Percentiles rank a stretch among this genome's conserved stretches.
phyloP scores from a whole-genome alignment of 2,797 vertebrate genomes.

The Tauraco hartlaubi region DNA sequence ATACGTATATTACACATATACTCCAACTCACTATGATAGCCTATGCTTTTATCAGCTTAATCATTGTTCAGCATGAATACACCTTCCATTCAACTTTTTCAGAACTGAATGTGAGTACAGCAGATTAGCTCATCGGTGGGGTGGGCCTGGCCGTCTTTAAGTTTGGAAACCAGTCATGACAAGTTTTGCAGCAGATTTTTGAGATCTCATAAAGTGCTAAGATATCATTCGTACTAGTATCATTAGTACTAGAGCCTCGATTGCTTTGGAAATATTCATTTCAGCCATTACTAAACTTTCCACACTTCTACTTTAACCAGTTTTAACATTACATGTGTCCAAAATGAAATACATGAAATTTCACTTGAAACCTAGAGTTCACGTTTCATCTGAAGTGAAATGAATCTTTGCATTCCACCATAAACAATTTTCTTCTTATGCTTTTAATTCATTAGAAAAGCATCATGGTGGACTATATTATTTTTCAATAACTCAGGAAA shows the following conservation, averaged over 20 bases:
- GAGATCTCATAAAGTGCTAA: neutral
- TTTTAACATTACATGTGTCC: neutral
- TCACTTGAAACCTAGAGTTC: neutral
- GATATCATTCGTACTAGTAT: neutral
- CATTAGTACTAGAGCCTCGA: neutral
- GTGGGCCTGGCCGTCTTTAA: neutral
- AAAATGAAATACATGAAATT: neutral
- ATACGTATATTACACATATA: neutral
- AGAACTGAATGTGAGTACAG: neutral
- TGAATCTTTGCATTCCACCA: neutral
- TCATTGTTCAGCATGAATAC: neutral
- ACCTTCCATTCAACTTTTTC: neutral
- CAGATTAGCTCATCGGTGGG: neutral
- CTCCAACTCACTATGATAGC: neutral
- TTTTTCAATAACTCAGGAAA: neutral
- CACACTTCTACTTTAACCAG: neutral
- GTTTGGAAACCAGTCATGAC: neutral
- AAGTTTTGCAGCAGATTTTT: neutral
- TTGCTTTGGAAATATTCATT: neutral
- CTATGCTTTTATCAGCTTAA: neutral
- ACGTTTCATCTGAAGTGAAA: neutral
- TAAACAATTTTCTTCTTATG: neutral
- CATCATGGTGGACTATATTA: neutral
- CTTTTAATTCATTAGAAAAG: neutral
- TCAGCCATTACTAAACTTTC: neutral